Conservation (phyloP, 2,888 invertebrate species). For the Dynastes maya region DNA sequence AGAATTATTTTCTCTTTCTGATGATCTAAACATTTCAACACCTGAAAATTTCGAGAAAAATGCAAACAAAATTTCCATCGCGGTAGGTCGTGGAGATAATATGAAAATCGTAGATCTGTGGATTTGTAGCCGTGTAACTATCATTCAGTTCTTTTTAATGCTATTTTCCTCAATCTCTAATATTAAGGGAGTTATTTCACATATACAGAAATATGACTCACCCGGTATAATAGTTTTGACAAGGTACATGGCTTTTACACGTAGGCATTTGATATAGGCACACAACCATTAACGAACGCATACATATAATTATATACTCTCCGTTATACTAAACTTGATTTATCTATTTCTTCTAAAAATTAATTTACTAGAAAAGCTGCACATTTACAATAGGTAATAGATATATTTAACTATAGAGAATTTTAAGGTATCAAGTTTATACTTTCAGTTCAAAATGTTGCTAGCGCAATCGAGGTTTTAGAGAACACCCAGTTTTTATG, state of each 20-base stretch:
- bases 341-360: background rate
- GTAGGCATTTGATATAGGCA: background rate
- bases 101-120: no score
- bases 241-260: slow-evolving; percentile 6
- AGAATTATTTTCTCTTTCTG: no score
- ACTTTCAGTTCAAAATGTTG: slow-evolving; percentile 13
- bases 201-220: no score
- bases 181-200: no score
- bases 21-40: no score
- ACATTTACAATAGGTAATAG: slow-evolving; percentile 3
- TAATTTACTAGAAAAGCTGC: slow-evolving; percentile 9
- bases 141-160: no score
- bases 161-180: no score
- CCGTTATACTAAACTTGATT: background rate
- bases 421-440: slow-evolving; percentile 19
- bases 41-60: no score
- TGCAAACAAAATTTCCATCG: no score
- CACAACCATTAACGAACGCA: slow-evolving; percentile 20
- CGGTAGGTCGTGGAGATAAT: no score
- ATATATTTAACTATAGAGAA: slow-evolving; percentile 5
- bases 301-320: no score
- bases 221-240: background rate
- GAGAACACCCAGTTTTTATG: slow-evolving; percentile 17
- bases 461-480: background rate
- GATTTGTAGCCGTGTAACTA: no score